A percentile compares a stretch with the other conserved stretches of the same genome.
Conservation (phyloP, 2,113 vertebrate species). For the Vulpes vulpes region DNA sequence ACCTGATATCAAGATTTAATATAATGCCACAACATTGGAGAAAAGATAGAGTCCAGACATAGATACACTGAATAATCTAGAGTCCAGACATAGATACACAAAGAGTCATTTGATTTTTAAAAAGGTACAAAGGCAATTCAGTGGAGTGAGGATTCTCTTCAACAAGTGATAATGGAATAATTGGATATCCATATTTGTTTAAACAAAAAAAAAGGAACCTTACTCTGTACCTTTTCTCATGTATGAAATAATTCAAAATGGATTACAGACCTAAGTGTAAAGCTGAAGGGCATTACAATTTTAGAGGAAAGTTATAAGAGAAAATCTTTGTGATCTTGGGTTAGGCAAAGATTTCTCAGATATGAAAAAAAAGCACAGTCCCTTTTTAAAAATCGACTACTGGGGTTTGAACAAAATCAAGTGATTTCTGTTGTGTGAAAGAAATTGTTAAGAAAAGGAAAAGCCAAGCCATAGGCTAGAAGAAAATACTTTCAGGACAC, state of each 20-base stretch:
- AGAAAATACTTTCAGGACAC: background rate
- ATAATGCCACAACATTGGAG: background rate
- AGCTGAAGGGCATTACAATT: background rate
- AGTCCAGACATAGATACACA: background rate
- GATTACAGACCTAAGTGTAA: background rate
- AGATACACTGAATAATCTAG: background rate
- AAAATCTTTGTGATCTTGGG: background rate
- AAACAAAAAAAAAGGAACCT: background rate
- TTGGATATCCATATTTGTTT: background rate
- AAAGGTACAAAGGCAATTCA: background rate
- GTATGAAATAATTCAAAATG: background rate
- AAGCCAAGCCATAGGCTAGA: background rate
- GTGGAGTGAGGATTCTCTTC: background rate
- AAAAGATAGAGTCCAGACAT: background rate
- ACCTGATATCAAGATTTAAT: background rate
- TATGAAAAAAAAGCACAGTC: background rate
- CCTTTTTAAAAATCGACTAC: background rate
- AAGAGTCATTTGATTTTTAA: background rate
- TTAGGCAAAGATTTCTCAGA: background rate
- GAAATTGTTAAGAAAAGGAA: background rate
- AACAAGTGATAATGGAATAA: background rate
- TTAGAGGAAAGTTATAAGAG: background rate
- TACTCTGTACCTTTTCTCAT: background rate
- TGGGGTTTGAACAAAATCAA: background rate
- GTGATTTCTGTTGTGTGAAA: background rate